These are phyloP conservation scores for Coturnix japonica DNA, from an alignment of 2,113 vertebrate genomes.

Conservation along the genomic window DNA sequence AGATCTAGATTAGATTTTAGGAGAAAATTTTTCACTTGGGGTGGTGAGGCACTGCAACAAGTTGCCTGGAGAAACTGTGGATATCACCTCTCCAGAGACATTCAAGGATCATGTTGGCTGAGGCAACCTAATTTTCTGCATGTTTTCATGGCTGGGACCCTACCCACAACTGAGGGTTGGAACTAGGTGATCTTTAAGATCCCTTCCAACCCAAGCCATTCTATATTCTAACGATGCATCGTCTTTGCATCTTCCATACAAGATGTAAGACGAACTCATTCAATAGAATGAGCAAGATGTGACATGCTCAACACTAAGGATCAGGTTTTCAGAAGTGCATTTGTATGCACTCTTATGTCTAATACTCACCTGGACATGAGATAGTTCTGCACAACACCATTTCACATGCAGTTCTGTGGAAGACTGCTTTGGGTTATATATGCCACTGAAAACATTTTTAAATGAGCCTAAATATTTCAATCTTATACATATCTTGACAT, in stretches of 20 bases:
- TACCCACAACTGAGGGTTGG: neutral
- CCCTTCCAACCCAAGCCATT: neutral
- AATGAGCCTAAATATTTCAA: neutral
- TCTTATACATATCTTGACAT: neutral
- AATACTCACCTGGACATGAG: neutral
- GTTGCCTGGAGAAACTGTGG: neutral
- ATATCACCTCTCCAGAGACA: neutral
- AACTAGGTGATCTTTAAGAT: no score
- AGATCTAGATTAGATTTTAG: no score
- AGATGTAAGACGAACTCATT: neutral
- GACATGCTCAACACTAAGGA: neutral
- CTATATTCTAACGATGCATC: neutral
- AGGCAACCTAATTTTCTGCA: neutral
- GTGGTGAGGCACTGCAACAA: neutral
- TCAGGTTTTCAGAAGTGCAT: neutral
- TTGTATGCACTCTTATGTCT: neutral
- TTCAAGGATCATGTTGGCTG: neutral
- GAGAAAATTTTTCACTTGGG: neutral
- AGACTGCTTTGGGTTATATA: neutral
- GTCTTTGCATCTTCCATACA: neutral
- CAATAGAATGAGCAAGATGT: neutral
- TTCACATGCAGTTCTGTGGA: neutral
- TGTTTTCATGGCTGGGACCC: neutral
- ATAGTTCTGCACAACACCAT: neutral
- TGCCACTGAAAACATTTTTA: neutral